Evolutionary conservation across 2,113 vertebrate genomes (phyloP).

Genomic region (Clarias magur): DNA sequence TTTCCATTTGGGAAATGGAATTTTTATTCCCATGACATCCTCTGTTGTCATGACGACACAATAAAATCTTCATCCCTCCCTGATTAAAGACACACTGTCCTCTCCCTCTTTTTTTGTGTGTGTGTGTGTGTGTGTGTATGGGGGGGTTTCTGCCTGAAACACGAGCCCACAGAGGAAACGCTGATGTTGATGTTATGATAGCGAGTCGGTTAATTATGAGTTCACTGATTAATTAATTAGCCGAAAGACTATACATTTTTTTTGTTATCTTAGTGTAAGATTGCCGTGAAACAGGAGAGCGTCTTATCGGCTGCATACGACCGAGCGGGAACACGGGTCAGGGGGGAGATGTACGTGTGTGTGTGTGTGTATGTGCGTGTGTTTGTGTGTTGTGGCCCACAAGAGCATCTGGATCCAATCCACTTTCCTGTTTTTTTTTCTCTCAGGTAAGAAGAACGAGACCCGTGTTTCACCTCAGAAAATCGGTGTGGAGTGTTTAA

Average conservation of each 20-base stretch:
- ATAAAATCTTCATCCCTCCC: slow-evolving; percentile 20
- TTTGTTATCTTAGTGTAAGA: slow-evolving; percentile 54
- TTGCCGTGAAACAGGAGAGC: slow-evolving; percentile 53
- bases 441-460: slow-evolving; percentile 72
- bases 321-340: slow-evolving; percentile 43
- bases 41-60: slow-evolving; percentile 5
- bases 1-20: slow-evolving; percentile 4
- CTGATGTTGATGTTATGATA: slow-evolving; percentile 57
- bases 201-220: slow-evolving; percentile 54
- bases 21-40: slow-evolving; percentile 13
- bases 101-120: background rate
- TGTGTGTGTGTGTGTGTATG: slow-evolving; percentile 9
- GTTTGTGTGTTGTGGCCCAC: slow-evolving; percentile 16
- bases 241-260: slow-evolving; percentile 31
- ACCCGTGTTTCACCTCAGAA: slow-evolving; percentile 78
- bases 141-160: slow-evolving; percentile 16
- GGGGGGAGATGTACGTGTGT: slow-evolving; percentile 46
- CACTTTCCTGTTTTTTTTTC: slow-evolving; percentile 49
- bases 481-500: slow-evolving; percentile 76
- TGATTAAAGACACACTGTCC: slow-evolving; percentile 27
- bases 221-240: slow-evolving; percentile 52
- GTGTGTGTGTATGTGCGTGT: too few species aligned
- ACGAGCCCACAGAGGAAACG: slow-evolving; percentile 31
- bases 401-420: slow-evolving; percentile 59
- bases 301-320: slow-evolving; percentile 54